These are phyloP conservation scores for Takifugu flavidus DNA, from an alignment of 2,113 vertebrate species.

Conservation along the genomic window DNA sequence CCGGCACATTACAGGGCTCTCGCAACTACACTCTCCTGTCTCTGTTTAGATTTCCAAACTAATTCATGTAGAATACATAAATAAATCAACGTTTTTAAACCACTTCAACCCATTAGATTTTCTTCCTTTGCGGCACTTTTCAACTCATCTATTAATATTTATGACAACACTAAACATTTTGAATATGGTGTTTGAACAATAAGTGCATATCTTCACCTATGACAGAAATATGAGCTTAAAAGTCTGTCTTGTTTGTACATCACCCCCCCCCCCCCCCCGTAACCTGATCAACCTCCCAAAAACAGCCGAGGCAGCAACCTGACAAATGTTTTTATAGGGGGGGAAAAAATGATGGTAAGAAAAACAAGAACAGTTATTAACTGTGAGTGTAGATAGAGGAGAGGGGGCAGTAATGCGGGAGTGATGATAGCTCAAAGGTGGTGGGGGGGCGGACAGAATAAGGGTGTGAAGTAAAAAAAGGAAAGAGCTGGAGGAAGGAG, in stretches of 20 bases:
- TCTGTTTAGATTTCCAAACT: conserved; percentile 80
- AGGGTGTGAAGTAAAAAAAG: conserved; percentile 25
- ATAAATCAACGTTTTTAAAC: conserved; percentile 79
- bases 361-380: conserved; percentile 63
- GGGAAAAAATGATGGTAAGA: conserved; percentile 33
- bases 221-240: conserved; percentile 56
- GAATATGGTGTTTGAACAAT: conserved; percentile 75
- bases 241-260: conserved; percentile 50
- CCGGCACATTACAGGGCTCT: conserved; percentile 66
- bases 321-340: conserved; percentile 50
- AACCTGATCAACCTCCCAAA: conserved; percentile 6
- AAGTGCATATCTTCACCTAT: conserved; percentile 66
- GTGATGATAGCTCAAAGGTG: conserved; percentile 40
- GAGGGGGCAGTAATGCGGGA: conserved; percentile 39
- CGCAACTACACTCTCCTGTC: conserved; percentile 70
- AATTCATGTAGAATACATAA: conserved; percentile 83
- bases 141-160: conserved; percentile 81
- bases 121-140: conserved; percentile 70
- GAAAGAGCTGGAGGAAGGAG: conserved; percentile 65
- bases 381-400: conserved; percentile 51
- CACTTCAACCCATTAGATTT: conserved; percentile 76
- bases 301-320: conserved; percentile 51
- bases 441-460: conserved; percentile 21
- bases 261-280: neutral
- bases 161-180: conserved; percentile 80